Base-by-base conservation (phyloP, 2,113 vertebrate genomes). In the Bothrops jararaca region DNA sequence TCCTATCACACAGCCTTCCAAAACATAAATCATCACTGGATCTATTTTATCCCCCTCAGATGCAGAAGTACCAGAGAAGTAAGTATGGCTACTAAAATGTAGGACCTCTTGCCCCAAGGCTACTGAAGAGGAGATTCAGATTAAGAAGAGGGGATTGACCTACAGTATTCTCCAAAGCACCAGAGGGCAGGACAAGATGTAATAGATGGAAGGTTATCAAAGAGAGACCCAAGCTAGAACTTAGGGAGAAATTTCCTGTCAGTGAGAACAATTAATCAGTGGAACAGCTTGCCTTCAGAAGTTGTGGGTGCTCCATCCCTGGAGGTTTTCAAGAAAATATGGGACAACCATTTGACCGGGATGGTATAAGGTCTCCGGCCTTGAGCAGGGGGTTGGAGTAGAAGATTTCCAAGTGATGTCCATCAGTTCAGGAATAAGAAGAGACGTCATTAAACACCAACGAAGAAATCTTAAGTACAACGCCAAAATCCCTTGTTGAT, bases 11-110 rank as follows among this genome's bases (percentile, higher is more conserved):
- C 93, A 95, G 95, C 95, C 95, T 95, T 96, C 95, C 97, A 96
- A 97, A 97, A 93, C 97, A 97, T 97, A 98, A 98, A 97, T 98
- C 97, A 97, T 94, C 91, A 54, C 93, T 95, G 90, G 90, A 91
- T 91, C 80, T 92, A 91, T 97, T 93, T 92, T 18, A 11, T 24
- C 0, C 0, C 0, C 9, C 52, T 92, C 96, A 95, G 74, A 89
- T 93, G 93, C 11, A 64, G 13, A 88, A 69, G 22, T 39, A 87
- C 3, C 29, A 93, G 91, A 96, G 93, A 86, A 90, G 91, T 29
- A 39, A 56, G 91, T 86, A 74, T 69, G n/a, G 90, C 92, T 53
- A 95, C 53, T 96, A 94, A 90, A 86, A 94, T 2, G 92, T 89
- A 92, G 91, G 45, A 93, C 56, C 50, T 86, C 6, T 3, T 11